A percentile compares a stretch with the other conserved stretches of the same genome.
Conservation (phyloP, 2,113 vertebrate genomes). For the Pseudopipra pipra region DNA sequence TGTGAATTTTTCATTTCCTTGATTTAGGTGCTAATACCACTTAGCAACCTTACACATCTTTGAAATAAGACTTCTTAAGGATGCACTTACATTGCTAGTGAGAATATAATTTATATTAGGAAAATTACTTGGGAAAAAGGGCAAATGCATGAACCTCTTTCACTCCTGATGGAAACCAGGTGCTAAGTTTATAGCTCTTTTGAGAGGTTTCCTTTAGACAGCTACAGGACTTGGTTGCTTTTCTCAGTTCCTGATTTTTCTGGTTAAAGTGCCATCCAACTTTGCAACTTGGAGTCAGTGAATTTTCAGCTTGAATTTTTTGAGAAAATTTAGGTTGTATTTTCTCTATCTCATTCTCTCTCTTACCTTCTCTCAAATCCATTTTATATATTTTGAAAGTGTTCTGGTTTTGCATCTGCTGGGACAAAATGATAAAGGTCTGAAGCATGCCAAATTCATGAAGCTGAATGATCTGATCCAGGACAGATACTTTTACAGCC, state of each 20-base stretch:
- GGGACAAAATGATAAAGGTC: neutral
- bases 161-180: neutral
- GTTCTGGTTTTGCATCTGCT: neutral
- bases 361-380: neutral
- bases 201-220: neutral
- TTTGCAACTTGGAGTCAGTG: neutral
- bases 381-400: neutral
- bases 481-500: neutral
- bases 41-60: constrained; percentile 30
- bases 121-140: neutral
- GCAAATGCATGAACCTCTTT: neutral
- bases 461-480: neutral
- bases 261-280: neutral
- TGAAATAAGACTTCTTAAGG: neutral
- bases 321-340: neutral
- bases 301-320: neutral
- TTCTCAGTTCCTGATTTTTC: neutral
- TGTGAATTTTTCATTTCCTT: constrained; percentile 30
- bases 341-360: neutral
- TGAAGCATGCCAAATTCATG: neutral
- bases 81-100: neutral
- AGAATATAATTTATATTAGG: neutral
- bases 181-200: neutral
- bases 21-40: neutral
- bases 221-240: neutral